Conservation (phyloP, 2,888 invertebrate species). For the Empis livida region DNA sequence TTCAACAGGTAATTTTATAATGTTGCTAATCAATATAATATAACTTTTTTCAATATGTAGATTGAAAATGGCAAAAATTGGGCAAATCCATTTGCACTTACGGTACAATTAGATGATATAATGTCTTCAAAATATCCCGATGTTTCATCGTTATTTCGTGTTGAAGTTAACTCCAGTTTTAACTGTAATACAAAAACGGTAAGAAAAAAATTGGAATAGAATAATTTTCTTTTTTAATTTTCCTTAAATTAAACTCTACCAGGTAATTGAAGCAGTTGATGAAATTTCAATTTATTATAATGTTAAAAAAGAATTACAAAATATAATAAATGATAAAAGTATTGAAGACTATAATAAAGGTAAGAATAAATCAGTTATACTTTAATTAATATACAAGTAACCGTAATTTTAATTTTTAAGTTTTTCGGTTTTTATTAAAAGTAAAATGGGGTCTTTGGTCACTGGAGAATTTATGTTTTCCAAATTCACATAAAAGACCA, state of each 20-base stretch:
- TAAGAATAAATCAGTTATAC: background rate
- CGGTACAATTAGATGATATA: slow-evolving; percentile 37
- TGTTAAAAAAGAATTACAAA: slow-evolving; percentile 21
- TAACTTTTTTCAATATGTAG: slow-evolving; percentile 17
- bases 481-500: slow-evolving; percentile 17
- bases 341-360: slow-evolving; percentile 26
- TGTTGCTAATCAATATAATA: slow-evolving; percentile 1
- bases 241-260: background rate
- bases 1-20: slow-evolving; percentile 31
- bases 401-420: slow-evolving; percentile 8
- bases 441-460: slow-evolving; percentile 43
- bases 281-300: slow-evolving; percentile 23
- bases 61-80: slow-evolving; percentile 37
- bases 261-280: slow-evolving; percentile 27
- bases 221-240: background rate
- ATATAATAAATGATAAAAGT: slow-evolving; percentile 22
- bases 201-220: background rate
- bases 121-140: slow-evolving; percentile 35
- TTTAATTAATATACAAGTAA: background rate
- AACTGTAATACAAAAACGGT: slow-evolving; percentile 20
- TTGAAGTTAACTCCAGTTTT: slow-evolving; percentile 21
- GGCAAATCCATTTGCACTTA: slow-evolving; percentile 35
- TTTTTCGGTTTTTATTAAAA: slow-evolving; percentile 41
- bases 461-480: slow-evolving; percentile 37
- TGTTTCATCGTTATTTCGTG: slow-evolving; percentile 21